Base-by-base conservation (phyloP, 1,140 invertebrate genomes). In the Drosophila bipectinata region DNA sequence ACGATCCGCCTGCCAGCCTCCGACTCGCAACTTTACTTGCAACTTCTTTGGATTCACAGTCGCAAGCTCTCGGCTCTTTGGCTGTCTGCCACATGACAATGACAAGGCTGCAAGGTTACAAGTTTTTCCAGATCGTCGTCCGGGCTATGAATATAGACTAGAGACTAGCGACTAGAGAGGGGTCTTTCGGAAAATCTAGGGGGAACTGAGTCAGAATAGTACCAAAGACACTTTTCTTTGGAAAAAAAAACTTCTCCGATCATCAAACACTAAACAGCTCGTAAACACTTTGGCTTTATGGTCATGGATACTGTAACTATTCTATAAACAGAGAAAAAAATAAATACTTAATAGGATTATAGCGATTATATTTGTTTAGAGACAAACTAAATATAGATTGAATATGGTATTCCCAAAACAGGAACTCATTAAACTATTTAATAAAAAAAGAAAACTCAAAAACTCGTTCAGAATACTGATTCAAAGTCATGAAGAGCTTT, bases 101-200 rank as follows among this genome's bases (percentile, higher is more conserved):
- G 82, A 87, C 83, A 87, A 87, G 82, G 83, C 82, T 88, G 83
- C 82, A 88, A 87, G 83, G 82, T 87, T 87, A 87, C 82, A 87
- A 87, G 82, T 87, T 87, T 87, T 88, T 87, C 83, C 82, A 87
- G 82, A 88, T 88, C 83, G 78, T 41, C 24, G 44, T 41, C 37
- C 44, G 18, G 44, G 15, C 14, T 8, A 15, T 45, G 41, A 18
- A 18, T 10, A 15, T 56, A 6, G 45, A 26, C 21, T 28, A 52
- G 21, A 72, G 9, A 28, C 12, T 58, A 32, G 26, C 37, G 21
- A 28, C 37, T 24, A 37, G 30, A 52, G 39, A 72, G 68, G 62
- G 54, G 59, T 2, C 26, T 28, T 28, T 28, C 26, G 6, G 26
- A 28, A 28, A 28, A 28, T 28, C 26, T 6, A 7, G 26, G 41